A percentile compares a stretch with the other conserved stretches of the same genome.
Evolutionary conservation across 2,797 vertebrate genomes (phyloP).

Genomic region (Dallia pectoralis): DNA sequence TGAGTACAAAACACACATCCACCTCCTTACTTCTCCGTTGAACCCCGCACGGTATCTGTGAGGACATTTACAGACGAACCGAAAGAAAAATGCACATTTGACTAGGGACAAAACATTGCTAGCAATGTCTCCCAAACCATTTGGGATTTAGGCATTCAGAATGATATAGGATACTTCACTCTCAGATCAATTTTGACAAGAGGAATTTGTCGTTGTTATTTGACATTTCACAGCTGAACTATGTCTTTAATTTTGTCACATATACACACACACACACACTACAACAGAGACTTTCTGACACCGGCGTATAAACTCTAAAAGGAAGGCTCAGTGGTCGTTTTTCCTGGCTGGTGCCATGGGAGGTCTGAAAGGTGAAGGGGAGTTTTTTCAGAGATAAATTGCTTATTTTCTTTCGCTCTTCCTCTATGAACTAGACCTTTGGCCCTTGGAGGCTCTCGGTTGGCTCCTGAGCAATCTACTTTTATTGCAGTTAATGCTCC

Average conservation of each 20-base stretch:
- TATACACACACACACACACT: conserved; percentile 14
- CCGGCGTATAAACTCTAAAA: conserved; percentile 37
- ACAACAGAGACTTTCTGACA: conserved; percentile 48
- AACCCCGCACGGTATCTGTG: neutral
- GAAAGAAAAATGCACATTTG: neutral
- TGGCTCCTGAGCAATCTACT: conserved; percentile 63
- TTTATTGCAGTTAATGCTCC: conserved; percentile 74
- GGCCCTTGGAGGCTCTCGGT: conserved; percentile 49
- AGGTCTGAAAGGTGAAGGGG: conserved; percentile 59
- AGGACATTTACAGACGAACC: neutral
- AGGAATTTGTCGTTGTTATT: neutral
- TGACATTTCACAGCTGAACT: conserved; percentile 38
- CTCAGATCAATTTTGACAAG: conserved; percentile 1
- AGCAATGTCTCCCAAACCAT: neutral
- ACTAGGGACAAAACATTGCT: neutral
- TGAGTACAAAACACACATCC: neutral
- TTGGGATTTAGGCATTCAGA: neutral
- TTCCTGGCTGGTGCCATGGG: conserved; percentile 54
- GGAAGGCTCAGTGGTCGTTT: conserved; percentile 47
- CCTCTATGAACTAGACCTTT: conserved; percentile 64
- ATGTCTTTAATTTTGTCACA: conserved; percentile 60
- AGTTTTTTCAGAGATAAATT: conserved; percentile 66
- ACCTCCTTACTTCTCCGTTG: neutral
- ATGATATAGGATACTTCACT: neutral
- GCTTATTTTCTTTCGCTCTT: conserved; percentile 59